Evolutionary conservation across 2,113 vertebrate genomes (phyloP).

Genomic region (Microcebus ravelobensis): DNA sequence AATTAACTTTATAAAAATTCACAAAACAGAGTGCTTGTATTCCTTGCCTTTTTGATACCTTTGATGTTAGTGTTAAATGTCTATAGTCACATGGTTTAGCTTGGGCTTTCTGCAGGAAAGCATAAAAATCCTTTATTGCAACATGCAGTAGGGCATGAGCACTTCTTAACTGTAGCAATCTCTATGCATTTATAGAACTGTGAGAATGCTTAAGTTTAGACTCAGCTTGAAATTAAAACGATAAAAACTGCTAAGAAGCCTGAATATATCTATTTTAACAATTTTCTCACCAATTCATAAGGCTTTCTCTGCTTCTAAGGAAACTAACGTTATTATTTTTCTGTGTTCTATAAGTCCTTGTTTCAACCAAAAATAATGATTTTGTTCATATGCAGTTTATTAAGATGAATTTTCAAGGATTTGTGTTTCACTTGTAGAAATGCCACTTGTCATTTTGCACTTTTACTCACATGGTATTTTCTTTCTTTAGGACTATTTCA

Average conservation of each 20-base stretch:
- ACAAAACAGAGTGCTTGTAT: neutral
- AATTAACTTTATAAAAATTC: neutral
- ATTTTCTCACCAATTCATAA: neutral
- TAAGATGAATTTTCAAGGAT: neutral
- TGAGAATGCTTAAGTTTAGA: neutral
- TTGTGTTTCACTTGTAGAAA: neutral
- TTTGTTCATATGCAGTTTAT: neutral
- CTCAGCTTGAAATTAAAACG: neutral
- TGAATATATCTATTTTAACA: neutral
- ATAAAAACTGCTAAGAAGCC: neutral
- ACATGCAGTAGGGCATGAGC: neutral
- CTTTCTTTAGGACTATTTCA: neutral
- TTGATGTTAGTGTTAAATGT: neutral
- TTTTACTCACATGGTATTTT: conserved; percentile 2
- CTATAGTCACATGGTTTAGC: neutral
- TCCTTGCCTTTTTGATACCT: neutral
- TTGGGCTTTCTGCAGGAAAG: neutral
- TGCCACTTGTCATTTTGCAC: neutral
- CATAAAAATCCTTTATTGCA: neutral
- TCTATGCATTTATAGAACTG: neutral
- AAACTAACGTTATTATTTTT: neutral
- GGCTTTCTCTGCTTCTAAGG: neutral
- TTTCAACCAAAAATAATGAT: neutral
- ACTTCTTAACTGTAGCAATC: neutral
- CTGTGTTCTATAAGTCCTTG: neutral